Conservation (phyloP, 2,888 invertebrate species). For the Steromphala cineraria region DNA sequence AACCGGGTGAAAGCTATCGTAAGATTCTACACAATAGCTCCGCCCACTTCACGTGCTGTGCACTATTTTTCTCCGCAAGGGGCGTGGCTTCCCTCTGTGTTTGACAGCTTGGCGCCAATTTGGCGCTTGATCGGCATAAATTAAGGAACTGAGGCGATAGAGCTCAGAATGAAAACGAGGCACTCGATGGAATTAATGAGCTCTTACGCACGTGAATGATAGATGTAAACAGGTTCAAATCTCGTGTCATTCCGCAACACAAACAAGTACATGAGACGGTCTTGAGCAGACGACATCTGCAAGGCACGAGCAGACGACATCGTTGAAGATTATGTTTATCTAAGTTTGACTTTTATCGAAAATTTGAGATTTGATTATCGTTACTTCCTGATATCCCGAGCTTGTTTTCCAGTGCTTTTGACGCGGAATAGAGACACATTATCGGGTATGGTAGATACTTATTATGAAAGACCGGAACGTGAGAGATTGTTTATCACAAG, state of each 20-base stretch:
- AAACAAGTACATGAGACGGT: slow-evolving; percentile 16
- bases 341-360: slow-evolving; percentile 14
- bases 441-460: not conserved
- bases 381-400: not conserved
- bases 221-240: slow-evolving; percentile 20
- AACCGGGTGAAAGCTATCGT: not conserved
- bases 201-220: slow-evolving; percentile 19
- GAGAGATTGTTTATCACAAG: not conserved
- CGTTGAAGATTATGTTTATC: slow-evolving; percentile 11
- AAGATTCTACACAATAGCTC: not conserved
- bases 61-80: not conserved
- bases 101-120: not conserved
- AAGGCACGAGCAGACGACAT: slow-evolving; percentile 14
- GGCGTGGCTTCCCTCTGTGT: not conserved
- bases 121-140: slow-evolving; percentile 1
- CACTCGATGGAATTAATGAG: slow-evolving; percentile 16
- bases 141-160: not conserved
- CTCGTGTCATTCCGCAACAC: slow-evolving; percentile 14
- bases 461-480: not conserved
- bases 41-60: not conserved
- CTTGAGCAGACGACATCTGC: slow-evolving; percentile 13
- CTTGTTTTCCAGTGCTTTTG: not conserved
- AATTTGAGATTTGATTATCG: slow-evolving; percentile 16
- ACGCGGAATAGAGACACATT: not conserved
- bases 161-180: slow-evolving; percentile 4